These are phyloP conservation scores for Nymphalis io DNA, from an alignment of 1,140 invertebrate species.

Conservation along the genomic window DNA sequence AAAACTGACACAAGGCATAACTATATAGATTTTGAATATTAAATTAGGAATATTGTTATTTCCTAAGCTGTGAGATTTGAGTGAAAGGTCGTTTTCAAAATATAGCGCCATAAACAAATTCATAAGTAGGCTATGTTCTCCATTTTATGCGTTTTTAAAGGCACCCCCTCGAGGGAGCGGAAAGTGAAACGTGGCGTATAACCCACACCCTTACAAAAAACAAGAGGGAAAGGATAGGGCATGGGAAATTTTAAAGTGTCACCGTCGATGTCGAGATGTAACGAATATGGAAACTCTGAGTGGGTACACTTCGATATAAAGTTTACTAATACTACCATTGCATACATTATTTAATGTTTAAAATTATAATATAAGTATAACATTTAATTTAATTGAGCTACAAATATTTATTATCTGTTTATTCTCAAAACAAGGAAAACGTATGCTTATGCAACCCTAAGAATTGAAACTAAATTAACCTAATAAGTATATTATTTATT, in stretches of 20 bases:
- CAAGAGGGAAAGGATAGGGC: conserved; percentile 52
- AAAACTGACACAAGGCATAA: conserved; percentile 24
- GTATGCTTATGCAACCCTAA: no score
- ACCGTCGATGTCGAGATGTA: conserved; percentile 24
- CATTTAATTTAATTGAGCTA: no score
- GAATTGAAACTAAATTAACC: no score
- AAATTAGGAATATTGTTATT: conserved; percentile 67
- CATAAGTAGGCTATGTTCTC: conserved; percentile 73
- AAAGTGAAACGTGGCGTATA: conserved; percentile 73
- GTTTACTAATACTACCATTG: no score
- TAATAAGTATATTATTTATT: no score
- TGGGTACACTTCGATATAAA: not conserved
- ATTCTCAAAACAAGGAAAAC: not conserved
- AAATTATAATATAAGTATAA: no score
- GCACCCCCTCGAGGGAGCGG: conserved; percentile 56
- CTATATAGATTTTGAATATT: conserved; percentile 48
- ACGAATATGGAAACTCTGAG: not conserved
- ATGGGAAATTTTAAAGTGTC: conserved; percentile 45
- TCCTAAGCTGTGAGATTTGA: conserved; percentile 55
- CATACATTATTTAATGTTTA: no score
- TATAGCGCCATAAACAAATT: conserved; percentile 78
- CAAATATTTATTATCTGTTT: not conserved
- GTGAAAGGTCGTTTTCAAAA: conserved; percentile 53
- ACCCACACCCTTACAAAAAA: conserved; percentile 60
- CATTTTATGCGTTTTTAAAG: conserved; percentile 77